Evolutionary conservation across 2,113 vertebrate species (phyloP).

Genomic region (Passer domesticus): DNA sequence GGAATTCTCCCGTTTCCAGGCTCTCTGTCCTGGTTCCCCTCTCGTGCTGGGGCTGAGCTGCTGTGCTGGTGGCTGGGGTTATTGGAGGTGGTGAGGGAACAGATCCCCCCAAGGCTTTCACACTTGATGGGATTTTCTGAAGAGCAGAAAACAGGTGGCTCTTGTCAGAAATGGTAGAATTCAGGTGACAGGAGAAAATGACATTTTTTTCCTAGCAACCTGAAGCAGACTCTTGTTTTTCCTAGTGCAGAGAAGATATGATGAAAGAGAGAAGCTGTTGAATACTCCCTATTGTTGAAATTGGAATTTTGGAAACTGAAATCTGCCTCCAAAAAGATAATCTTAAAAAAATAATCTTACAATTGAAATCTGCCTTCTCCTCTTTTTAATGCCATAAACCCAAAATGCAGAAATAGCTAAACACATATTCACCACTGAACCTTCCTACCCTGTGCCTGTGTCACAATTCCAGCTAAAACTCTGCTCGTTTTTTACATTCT

Average conservation of each 20-base stretch:
- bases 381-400: background rate
- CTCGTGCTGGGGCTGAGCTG: background rate
- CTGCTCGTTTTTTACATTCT: background rate
- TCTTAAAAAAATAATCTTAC: background rate
- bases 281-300: background rate
- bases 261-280: background rate
- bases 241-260: background rate
- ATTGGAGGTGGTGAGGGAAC: background rate
- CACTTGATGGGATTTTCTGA: background rate
- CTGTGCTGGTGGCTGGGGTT: background rate
- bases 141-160: background rate
- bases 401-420: background rate
- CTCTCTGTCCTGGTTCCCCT: background rate
- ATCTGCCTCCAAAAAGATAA: background rate
- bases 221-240: background rate
- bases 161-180: background rate
- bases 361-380: background rate
- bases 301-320: background rate
- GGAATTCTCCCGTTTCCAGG: background rate
- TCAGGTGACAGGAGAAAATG: background rate
- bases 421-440: background rate
- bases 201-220: background rate
- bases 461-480: background rate
- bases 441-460: background rate
- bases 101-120: background rate